Conservation (phyloP, 1,140 invertebrate genomes). For the Conopomorpha cramerella region DNA sequence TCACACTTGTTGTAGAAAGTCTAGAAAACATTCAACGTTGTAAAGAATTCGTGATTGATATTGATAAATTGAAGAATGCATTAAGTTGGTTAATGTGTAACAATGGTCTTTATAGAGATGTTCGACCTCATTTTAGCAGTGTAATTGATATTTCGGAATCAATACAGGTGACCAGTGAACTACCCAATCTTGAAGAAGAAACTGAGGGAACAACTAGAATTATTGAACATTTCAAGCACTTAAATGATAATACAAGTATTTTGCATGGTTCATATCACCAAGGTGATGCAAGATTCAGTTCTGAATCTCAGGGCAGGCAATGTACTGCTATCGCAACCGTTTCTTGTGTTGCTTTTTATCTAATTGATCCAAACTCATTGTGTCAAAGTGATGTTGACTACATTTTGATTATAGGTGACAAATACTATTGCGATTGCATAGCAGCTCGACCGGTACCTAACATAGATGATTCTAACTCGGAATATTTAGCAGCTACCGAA, state of each 20-base stretch:
- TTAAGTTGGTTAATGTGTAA: slow-evolving; percentile 3
- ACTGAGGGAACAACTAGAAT: no score
- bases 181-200: no score
- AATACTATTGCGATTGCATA: not conserved
- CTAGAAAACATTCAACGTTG: slow-evolving; percentile 6
- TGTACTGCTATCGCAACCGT: slow-evolving; percentile 1
- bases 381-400: not conserved
- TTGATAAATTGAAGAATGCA: slow-evolving; percentile 1
- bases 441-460: not conserved
- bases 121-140: not conserved
- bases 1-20: slow-evolving; percentile 5
- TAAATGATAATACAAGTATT: slow-evolving; percentile 2
- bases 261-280: slow-evolving; percentile 5
- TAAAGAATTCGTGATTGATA: slow-evolving; percentile 3
- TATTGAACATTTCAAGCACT: no score
- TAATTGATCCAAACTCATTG: not conserved
- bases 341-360: not conserved
- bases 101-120: slow-evolving; percentile 3
- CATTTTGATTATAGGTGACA: not conserved
- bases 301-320: slow-evolving; percentile 4
- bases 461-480: not conserved
- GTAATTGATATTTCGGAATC: slow-evolving; percentile 1
- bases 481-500: slow-evolving; percentile 2
- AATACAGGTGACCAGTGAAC: slow-evolving; percentile 1
- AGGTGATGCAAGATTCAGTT: slow-evolving; percentile 2